Evolutionary conservation across 1,140 invertebrate genomes (phyloP).

Genomic region (Eurosta solidaginis): DNA sequence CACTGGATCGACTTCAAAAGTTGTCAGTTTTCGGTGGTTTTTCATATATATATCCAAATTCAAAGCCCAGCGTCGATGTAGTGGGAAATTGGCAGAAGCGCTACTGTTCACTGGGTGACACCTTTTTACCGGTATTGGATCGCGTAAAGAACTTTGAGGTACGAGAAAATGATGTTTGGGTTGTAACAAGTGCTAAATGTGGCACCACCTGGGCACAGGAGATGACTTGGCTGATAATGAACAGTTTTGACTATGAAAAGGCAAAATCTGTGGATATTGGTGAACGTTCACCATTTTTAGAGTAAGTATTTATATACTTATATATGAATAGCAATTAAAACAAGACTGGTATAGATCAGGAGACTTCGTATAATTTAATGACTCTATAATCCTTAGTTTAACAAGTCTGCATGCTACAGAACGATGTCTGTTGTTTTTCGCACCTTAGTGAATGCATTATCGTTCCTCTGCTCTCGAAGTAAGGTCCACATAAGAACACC

Average conservation of each 20-base stretch:
- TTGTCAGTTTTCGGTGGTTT: conserved; percentile 50
- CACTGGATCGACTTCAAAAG: conserved; percentile 53
- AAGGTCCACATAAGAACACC: too few relatives aligned
- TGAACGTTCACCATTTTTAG: conserved; percentile 64
- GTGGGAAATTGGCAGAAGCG: conserved; percentile 51
- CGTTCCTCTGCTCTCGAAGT: too few relatives aligned
- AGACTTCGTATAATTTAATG: too few relatives aligned
- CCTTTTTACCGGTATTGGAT: conserved; percentile 50
- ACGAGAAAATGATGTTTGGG: conserved; percentile 63
- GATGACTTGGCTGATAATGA: conserved; percentile 68
- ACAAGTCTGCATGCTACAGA: too few relatives aligned
- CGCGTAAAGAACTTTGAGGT: conserved; percentile 55
- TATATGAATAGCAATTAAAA: too few relatives aligned
- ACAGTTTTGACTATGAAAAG: conserved; percentile 63
- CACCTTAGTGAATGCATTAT: too few relatives aligned
- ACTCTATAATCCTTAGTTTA: too few relatives aligned
- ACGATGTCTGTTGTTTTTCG: too few relatives aligned
- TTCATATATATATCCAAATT: conserved; percentile 47
- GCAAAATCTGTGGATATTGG: conserved; percentile 67
- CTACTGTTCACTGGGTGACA: conserved; percentile 51
- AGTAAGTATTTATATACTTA: too few relatives aligned
- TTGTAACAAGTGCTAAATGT: conserved; percentile 62
- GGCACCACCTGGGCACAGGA: conserved; percentile 76
- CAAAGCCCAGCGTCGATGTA: conserved; percentile 41
- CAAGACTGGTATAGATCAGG: too few relatives aligned